Percentiles rank a stretch among this genome's conserved stretches.
phyloP scores from a whole-genome alignment of 1,140 invertebrate genomes.

The Tetraneura akinire region DNA sequence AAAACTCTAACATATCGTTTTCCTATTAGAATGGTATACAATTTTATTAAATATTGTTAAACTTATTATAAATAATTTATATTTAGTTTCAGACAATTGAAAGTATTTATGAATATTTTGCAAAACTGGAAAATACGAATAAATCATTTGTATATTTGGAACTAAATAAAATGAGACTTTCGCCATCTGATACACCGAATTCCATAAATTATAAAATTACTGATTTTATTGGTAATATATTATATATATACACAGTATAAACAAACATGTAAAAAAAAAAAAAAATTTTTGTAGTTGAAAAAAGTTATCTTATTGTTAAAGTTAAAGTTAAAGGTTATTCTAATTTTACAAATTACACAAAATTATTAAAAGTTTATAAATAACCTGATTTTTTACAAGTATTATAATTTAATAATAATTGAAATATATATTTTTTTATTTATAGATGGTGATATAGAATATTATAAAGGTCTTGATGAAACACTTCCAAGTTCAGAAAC shows the following conservation, averaged over 20 bases:
- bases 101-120: conserved; percentile 39
- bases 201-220: conserved; percentile 21
- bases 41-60: background rate
- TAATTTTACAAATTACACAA: too few relatives aligned
- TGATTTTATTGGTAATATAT: conserved; percentile 44
- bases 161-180: background rate
- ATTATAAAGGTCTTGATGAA: background rate
- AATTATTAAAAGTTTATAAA: background rate
- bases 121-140: conserved; percentile 23
- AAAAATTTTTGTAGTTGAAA: too few relatives aligned
- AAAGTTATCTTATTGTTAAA: too few relatives aligned
- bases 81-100: conserved; percentile 38
- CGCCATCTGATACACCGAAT: conserved; percentile 35
- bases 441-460: conserved; percentile 35
- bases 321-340: too few relatives aligned
- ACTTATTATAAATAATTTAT: background rate
- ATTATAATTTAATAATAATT: background rate
- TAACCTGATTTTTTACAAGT: too few relatives aligned
- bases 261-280: too few relatives aligned
- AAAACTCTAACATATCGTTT: background rate
- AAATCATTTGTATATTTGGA: background rate
- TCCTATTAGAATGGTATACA: conserved; percentile 27
- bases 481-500: background rate
- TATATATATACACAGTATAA: too few relatives aligned
- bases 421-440: background rate